Percentiles rank a stretch among this genome's conserved stretches.
Evolutionary conservation across 2,888 invertebrate species (phyloP).

Genomic region (Xylota sylvarum): DNA sequence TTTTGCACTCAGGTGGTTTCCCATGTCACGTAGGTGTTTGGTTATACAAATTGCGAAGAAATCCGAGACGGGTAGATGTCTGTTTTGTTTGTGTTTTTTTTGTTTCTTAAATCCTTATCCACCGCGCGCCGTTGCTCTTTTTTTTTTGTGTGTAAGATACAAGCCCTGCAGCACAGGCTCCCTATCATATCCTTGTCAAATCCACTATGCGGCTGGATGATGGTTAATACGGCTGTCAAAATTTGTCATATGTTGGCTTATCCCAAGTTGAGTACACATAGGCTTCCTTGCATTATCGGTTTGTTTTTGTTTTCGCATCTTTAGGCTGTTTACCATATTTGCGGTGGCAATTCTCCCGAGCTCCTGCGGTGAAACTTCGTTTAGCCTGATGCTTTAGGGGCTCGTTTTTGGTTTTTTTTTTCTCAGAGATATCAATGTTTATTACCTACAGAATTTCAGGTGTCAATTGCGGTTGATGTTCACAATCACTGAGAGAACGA

Average conservation of each 20-base stretch:
- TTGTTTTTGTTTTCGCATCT: constrained; percentile 49
- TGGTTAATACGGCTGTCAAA: constrained; percentile 44
- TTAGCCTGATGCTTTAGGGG: constrained; percentile 20
- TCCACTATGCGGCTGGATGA: constrained; percentile 33
- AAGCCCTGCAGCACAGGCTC: constrained; percentile 2
- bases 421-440: constrained; percentile 22
- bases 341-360: constrained; percentile 13
- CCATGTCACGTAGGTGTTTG: constrained; percentile 43
- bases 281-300: constrained; percentile 4
- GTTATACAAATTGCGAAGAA: constrained; percentile 40
- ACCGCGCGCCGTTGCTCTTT: not conserved
- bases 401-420: no score
- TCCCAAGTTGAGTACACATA: constrained; percentile 18
- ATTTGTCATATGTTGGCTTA: constrained; percentile 55
- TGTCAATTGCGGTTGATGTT: constrained; percentile 50
- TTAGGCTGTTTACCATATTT: constrained; percentile 53
- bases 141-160: constrained; percentile 1
- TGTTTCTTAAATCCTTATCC: not conserved
- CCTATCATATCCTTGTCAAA: constrained; percentile 38
- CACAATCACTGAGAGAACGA: constrained; percentile 1
- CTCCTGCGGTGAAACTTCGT: constrained; percentile 3
- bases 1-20: constrained; percentile 23
- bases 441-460: constrained; percentile 25
- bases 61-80: constrained; percentile 20
- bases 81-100: not conserved